Base-by-base conservation (phyloP, 2,113 vertebrate species). In the Psophia crepitans region DNA sequence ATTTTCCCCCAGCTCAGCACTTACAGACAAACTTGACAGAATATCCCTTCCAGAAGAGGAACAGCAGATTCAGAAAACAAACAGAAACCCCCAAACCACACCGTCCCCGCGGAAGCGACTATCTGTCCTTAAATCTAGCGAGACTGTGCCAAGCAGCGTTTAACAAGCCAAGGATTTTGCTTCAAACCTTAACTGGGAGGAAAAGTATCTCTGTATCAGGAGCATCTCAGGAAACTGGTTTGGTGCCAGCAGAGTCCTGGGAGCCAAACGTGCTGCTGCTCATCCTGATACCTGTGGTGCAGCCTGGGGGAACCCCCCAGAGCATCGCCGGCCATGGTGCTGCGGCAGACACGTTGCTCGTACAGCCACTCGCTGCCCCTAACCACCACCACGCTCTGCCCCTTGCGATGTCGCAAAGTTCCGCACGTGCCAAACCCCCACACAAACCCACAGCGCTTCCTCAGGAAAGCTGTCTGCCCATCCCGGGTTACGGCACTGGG, bases 241-340 rank as follows among this genome's bases (percentile, higher is more conserved):
- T 7, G 21, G 11, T 7, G 32, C 65, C 74, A 41, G 1, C 21
- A 63, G 41, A 28, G 43, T 17, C 43, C 43, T 4, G 0, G 48
- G 75, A 90, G 39, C 33, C 3, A 0, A 41, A 23, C 0, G 1
- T 1, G 41, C 63, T 43, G 71, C 43, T 10, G 5, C 63, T 33
- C 37, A n/a, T 8, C 56, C 74, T 5, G 0, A 9, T 0, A 30
- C 15, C 51, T 13, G 22, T 1, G 46, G 48, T 43, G 28, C 24
- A 56, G 35, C 58, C 54, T 24, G 11, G 4, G 39, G 32, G 33
- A 78, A 19, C 26, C 57, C 54, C 53, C 49, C 4, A 21, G 20
- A 51, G 43, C 66, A 61, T 39, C 12, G 0, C 39, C 16, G 6
- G 33, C 44, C 19, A 9, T 0, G 0, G n/a, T 30, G 26, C 58